Conservation (phyloP, 2,113 vertebrate genomes). For the Cervus canadensis region DNA sequence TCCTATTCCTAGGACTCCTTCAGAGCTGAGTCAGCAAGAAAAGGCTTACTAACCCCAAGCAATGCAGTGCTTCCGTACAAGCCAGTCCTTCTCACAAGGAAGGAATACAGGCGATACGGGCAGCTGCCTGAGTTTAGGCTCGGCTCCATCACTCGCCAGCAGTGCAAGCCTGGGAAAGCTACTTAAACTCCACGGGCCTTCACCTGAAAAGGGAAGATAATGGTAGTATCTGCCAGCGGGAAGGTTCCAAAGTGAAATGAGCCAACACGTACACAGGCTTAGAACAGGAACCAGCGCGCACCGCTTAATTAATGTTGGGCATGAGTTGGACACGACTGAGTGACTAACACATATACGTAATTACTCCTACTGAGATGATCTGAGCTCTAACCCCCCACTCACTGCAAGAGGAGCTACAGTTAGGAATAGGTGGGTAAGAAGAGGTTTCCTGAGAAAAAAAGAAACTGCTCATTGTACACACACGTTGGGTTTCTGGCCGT, state of each 20-base stretch:
- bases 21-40: neutral
- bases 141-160: neutral
- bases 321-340: neutral
- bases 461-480: neutral
- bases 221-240: neutral
- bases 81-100: neutral
- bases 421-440: neutral
- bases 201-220: neutral
- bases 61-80: neutral
- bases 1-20: neutral
- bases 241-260: neutral
- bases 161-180: neutral
- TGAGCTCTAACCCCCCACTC: accelerated
- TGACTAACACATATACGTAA: neutral
- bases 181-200: neutral
- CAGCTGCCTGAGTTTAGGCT: neutral
- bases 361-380: neutral
- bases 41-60: neutral
- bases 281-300: neutral
- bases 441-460: neutral
- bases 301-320: neutral
- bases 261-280: neutral
- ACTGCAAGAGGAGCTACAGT: neutral
- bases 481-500: accelerated
- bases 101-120: neutral